Conservation (phyloP, 23 tunicate genomes). For the Ascidia mentula region DNA sequence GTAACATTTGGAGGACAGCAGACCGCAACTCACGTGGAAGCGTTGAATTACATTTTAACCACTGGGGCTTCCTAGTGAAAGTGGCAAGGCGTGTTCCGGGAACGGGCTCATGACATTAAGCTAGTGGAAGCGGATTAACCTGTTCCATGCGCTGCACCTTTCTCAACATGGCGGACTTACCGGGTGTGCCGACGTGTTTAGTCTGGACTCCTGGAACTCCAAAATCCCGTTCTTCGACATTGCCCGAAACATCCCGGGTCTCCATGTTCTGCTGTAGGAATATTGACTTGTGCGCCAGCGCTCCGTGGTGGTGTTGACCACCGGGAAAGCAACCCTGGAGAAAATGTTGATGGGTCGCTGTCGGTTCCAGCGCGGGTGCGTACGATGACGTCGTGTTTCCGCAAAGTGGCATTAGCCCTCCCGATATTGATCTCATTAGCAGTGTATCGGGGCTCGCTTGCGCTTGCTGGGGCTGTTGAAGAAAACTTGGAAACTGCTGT, state of each 20-base stretch:
- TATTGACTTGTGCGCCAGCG: not conserved
- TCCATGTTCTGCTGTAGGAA: slow-evolving; percentile 1
- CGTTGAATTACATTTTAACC: too few relatives aligned
- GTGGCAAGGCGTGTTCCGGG: too few relatives aligned
- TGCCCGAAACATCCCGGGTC: not conserved
- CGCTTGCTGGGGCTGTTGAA: not conserved
- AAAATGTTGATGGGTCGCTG: too few relatives aligned
- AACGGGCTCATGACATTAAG: too few relatives aligned
- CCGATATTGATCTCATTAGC: slow-evolving; percentile 3
- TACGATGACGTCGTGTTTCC: not conserved
- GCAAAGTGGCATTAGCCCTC: not conserved
- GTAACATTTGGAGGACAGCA: too few relatives aligned
- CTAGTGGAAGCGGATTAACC: too few relatives aligned
- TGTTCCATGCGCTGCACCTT: not conserved
- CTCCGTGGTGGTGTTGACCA: not conserved
- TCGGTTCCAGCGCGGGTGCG: not conserved
- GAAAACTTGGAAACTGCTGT: not conserved
- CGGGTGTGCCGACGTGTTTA: not conserved
- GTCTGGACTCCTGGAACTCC: not conserved
- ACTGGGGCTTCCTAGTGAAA: too few relatives aligned
- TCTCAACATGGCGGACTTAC: not conserved
- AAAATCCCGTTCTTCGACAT: not conserved
- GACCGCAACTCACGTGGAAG: too few relatives aligned
- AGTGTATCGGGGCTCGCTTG: not conserved
- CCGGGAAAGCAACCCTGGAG: not conserved